Conservation (phyloP, 2,113 vertebrate genomes). For the Struthidea cinerea region DNA sequence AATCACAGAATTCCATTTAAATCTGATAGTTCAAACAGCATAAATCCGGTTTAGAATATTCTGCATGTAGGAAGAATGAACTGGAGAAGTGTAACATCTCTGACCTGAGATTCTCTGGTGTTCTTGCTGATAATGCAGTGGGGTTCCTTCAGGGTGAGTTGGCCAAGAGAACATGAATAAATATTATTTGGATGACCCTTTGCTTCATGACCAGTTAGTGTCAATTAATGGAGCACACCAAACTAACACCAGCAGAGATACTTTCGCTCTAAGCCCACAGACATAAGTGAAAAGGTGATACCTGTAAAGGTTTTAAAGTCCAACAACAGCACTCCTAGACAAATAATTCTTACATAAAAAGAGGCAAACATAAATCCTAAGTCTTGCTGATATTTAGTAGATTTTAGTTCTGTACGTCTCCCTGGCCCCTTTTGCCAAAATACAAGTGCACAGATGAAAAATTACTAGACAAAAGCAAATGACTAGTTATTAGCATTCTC, state of each 20-base stretch:
- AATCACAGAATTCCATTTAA: not conserved
- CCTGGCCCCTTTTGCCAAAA: not conserved
- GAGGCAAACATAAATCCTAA: not conserved
- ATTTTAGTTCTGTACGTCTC: not conserved
- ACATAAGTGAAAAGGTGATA: not conserved
- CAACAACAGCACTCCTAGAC: not conserved
- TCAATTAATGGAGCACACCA: not conserved
- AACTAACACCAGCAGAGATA: not conserved
- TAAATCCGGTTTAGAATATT: not conserved
- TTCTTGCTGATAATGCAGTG: not conserved
- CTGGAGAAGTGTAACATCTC: not conserved
- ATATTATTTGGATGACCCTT: not conserved
- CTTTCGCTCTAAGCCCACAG: not conserved
- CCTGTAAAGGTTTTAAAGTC: not conserved
- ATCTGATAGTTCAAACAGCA: not conserved
- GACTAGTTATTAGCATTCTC: not conserved
- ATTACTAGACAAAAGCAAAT: not conserved
- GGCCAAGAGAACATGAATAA: not conserved
- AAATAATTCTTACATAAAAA: not conserved
- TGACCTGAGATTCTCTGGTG: not conserved
- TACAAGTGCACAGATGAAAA: not conserved
- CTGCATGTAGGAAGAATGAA: not conserved
- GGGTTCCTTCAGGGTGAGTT: not conserved
- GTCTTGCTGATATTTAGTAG: not conserved
- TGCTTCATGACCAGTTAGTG: not conserved